Percentiles rank a stretch among this genome's conserved stretches.
These are phyloP conservation scores for Coregonus sp. DNA, from an alignment of 2,797 vertebrate species.

Conservation along the genomic window DNA sequence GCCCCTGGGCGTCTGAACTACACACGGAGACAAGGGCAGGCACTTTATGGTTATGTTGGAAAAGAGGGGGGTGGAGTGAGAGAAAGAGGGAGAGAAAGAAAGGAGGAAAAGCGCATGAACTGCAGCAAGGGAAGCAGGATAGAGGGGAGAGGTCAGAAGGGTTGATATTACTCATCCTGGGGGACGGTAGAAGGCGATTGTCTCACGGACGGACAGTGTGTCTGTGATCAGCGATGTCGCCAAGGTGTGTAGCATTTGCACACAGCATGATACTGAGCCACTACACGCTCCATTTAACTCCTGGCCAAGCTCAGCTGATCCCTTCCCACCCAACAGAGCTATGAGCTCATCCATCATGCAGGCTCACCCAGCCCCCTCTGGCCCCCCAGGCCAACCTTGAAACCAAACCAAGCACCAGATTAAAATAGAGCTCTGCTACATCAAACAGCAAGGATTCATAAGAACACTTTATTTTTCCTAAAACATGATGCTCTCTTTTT, in stretches of 20 bases:
- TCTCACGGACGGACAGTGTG: neutral
- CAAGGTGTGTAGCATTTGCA: constrained; percentile 14
- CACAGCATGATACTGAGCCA: constrained; percentile 7
- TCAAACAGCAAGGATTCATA: neutral
- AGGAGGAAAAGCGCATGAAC: neutral
- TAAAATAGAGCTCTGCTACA: neutral
- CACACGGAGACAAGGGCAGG: neutral
- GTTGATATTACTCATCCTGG: neutral
- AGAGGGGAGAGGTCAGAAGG: neutral
- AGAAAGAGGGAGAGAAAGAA: neutral
- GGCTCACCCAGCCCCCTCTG: neutral
- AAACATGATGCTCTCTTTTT: neutral
- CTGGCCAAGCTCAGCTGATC: constrained; percentile 1
- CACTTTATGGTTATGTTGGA: neutral
- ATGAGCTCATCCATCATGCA: constrained; percentile 27
- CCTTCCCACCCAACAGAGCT: neutral
- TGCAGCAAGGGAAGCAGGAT: neutral
- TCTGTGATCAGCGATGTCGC: constrained; percentile 14
- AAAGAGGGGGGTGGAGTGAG: neutral
- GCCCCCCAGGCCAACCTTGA: neutral
- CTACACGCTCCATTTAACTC: constrained; percentile 27
- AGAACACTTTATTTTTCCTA: neutral
- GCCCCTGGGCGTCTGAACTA: neutral
- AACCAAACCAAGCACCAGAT: neutral
- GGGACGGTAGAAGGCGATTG: neutral